Conservation (phyloP, 2,113 vertebrate species). For the Anthoscopus minutus region DNA sequence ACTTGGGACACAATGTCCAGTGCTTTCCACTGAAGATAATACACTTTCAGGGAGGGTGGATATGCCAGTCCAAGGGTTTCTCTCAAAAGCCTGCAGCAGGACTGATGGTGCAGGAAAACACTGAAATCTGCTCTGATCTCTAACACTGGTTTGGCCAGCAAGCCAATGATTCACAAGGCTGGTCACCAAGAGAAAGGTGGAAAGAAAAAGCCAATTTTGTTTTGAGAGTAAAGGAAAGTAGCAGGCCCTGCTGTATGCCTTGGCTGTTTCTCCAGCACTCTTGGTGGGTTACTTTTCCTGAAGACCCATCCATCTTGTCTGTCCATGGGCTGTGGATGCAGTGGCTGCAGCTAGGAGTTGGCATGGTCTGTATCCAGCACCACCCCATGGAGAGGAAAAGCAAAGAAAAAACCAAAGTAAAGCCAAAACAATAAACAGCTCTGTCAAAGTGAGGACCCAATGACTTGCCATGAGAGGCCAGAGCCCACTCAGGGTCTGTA, state of each 20-base stretch:
- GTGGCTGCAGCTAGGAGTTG: neutral
- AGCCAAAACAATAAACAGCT: neutral
- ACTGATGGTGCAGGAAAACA: neutral
- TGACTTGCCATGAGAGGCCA: neutral
- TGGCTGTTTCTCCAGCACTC: neutral
- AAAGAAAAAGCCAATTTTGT: neutral
- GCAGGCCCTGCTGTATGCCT: neutral
- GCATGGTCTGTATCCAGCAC: neutral
- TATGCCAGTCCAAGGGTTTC: neutral
- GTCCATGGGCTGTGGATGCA: no score
- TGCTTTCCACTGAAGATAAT: neutral
- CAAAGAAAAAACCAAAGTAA: neutral
- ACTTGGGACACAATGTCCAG: fast-evolving
- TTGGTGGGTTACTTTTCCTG: neutral
- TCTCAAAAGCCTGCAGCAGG: neutral
- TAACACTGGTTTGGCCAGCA: neutral
- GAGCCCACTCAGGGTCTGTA: no score
- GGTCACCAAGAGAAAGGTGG: neutral
- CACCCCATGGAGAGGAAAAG: neutral
- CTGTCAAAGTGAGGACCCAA: neutral
- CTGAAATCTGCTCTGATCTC: neutral
- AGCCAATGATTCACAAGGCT: fast-evolving
- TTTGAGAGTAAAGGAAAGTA: neutral
- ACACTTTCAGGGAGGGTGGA: neutral
- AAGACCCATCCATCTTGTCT: neutral